Evolutionary conservation across 1,140 invertebrate genomes (phyloP), one percentile per base, ranked within the genome.

Genomic region (Psix sp.): DNA sequence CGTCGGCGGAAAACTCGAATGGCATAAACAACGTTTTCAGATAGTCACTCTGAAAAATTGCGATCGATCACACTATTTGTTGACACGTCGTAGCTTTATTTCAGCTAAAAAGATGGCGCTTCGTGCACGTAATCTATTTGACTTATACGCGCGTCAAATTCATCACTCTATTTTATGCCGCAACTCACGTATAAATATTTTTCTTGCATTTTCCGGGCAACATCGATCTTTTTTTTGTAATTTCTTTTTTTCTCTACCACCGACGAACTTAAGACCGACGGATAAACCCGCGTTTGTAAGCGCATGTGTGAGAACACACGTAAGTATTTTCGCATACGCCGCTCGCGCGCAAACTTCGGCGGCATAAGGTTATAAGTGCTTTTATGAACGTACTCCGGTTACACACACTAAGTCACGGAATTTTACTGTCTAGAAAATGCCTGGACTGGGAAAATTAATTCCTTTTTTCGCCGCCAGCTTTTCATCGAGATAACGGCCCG

Each of bases 371-470:
- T 76, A 76, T 76, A 60, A 68, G 66, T 49, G 48, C 72, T 79
- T 78, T 79, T 79, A 79, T 77, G 67, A 68, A 62, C 57, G 63
- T 70, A 70, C 62, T 72, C 74, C 24, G 48, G 31, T 57, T 62
- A 60, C 71, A 70, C 67, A 66, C 74, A 66, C 62, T 72, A 62
- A 49, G 63, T 74, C 74, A 78, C 66, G 63, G 67, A 63, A 67
- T 75, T 77, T 79, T 79, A 77, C 63, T 65, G 60, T 67, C 74
- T 63, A 36, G 48, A 59, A 62, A 74, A 49, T 56, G 48, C 29
- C 51, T n/a, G 38, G 33, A 5, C 18, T n/a, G 18, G 24, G 17
- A 60, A 62, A 74, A 60, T 60, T 56, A 73, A 59, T 73, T 73
- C 65, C 48, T 52, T 21, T 35, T 13, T 51, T 18, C 16, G 5